phyloP scores from a whole-genome alignment of 2,113 vertebrate genomes.

The Heteronetta atricapilla region DNA sequence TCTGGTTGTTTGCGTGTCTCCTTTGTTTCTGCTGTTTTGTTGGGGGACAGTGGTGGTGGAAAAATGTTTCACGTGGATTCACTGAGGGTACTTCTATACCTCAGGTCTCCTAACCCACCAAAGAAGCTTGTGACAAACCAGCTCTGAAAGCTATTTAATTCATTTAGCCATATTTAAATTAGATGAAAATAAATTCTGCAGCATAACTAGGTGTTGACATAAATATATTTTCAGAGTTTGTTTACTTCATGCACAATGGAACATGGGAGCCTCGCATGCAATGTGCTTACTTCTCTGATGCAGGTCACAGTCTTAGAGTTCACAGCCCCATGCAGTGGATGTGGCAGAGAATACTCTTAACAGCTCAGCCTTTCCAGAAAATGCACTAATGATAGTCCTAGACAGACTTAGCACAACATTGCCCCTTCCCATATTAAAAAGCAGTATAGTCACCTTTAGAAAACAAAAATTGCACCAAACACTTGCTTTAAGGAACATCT shows the following conservation, averaged over 20 bases:
- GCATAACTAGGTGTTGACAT: background rate
- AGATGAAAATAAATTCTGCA: background rate
- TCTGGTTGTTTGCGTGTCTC: background rate
- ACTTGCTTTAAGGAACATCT: background rate
- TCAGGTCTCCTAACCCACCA: background rate
- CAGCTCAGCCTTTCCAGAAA: background rate
- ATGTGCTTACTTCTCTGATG: background rate
- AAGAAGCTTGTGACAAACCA: background rate
- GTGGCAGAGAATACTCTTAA: background rate
- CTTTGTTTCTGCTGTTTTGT: background rate
- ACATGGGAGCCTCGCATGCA: background rate
- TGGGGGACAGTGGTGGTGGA: background rate
- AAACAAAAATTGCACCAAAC: background rate
- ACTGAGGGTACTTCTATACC: background rate
- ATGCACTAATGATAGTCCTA: background rate
- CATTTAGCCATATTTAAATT: background rate
- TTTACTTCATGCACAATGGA: background rate
- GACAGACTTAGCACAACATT: background rate
- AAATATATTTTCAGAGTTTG: background rate
- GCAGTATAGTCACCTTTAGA: background rate
- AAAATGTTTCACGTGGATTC: background rate
- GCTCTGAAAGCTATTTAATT: background rate
- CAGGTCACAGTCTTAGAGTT: background rate
- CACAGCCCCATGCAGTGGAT: fast-evolving
- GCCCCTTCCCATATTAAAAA: background rate